Conservation (phyloP, 1,140 invertebrate species). For the Calliphora vicina region DNA sequence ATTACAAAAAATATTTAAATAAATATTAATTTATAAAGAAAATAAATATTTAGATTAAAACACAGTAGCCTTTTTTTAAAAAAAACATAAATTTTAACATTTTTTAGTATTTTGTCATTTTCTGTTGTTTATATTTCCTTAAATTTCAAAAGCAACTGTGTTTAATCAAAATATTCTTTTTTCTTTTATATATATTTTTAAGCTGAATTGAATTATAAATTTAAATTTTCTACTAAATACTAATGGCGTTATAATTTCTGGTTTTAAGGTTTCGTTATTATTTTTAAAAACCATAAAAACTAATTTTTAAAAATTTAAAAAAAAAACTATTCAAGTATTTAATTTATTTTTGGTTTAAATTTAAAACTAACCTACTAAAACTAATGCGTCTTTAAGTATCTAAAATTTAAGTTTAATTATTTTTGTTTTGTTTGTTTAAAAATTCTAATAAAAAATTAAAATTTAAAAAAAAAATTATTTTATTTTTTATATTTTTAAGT, state of each 20-base stretch:
- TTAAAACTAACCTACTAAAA: conserved; percentile 22
- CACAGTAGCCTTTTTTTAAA: too few species aligned
- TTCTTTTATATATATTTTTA: conserved; percentile 1
- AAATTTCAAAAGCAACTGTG: too few species aligned
- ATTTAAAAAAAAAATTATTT: conserved; percentile 22
- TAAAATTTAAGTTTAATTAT: conserved; percentile 34
- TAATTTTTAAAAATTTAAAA: not conserved
- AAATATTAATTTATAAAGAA: not conserved
- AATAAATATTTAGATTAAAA: too few species aligned
- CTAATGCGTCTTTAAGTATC: conserved; percentile 36
- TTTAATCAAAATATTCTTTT: too few species aligned
- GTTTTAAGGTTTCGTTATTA: not conserved
- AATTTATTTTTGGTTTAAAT: not conserved
- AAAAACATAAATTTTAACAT: too few species aligned
- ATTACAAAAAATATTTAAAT: not conserved
- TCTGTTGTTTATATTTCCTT: too few species aligned
- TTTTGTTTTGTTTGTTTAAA: conserved; percentile 15
- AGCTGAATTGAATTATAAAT: not conserved
- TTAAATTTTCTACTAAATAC: conserved; percentile 24
- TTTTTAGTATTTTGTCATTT: too few species aligned
- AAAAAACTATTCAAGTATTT: not conserved
- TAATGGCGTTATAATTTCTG: conserved; percentile 17
- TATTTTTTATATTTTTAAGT: conserved; percentile 13
- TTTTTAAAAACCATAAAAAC: not conserved
- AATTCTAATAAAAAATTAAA: conserved; percentile 29